Conservation (phyloP, 2,888 invertebrate species). For the Aphodius granarius region DNA sequence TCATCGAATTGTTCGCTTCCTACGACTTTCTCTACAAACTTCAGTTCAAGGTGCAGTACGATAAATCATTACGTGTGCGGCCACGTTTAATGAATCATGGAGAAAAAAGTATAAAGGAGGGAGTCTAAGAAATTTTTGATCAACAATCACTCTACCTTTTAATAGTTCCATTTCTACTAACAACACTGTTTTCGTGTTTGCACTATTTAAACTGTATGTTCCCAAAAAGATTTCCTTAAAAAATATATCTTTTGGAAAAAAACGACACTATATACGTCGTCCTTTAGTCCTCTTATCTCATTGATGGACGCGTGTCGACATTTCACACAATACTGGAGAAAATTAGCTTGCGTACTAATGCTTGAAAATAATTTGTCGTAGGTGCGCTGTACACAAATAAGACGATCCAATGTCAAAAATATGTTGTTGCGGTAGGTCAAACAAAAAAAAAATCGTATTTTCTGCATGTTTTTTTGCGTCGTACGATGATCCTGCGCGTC, state of each 20-base stretch:
- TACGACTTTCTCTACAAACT: too few relatives aligned
- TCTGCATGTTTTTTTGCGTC: not conserved
- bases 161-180: too few relatives aligned
- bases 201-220: too few relatives aligned
- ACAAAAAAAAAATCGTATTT: not conserved
- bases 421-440: not conserved
- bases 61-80: slow-evolving; percentile 7
- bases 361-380: not conserved
- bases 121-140: not conserved
- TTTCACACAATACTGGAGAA: not conserved
- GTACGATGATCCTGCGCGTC: not conserved
- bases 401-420: not conserved
- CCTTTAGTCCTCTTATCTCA: not conserved
- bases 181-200: too few relatives aligned
- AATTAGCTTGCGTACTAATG: not conserved
- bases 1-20: too few relatives aligned
- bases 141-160: not conserved
- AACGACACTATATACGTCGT: not conserved
- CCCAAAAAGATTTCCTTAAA: too few relatives aligned
- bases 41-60: slow-evolving; percentile 9
- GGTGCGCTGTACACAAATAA: not conserved
- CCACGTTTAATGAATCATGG: not conserved
- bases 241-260: not conserved
- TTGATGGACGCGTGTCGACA: not conserved
- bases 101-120: not conserved